Evolutionary conservation across 2,113 vertebrate species (phyloP).

Genomic region (Motacilla tschutschensis): DNA sequence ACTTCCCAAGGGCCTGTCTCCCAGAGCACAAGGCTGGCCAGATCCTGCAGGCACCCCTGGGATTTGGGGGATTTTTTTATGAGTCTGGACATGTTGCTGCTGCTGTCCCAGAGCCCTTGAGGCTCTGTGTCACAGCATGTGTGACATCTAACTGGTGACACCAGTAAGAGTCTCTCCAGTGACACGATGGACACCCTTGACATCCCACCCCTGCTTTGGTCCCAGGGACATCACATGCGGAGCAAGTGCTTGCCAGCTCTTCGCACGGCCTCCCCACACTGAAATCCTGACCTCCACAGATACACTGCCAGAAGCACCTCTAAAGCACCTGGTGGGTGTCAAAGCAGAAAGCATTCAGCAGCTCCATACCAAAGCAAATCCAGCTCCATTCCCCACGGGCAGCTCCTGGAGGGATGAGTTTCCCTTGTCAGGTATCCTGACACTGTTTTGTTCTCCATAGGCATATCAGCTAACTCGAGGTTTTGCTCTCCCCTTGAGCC

Average conservation of each 20-base stretch:
- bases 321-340: neutral
- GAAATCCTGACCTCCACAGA: neutral
- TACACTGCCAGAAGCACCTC: neutral
- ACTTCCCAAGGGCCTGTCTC: neutral
- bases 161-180: neutral
- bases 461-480: accelerated
- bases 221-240: accelerated
- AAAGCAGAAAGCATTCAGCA: neutral
- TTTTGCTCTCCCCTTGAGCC: neutral
- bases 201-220: neutral
- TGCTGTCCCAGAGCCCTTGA: neutral
- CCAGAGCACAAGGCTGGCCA: neutral
- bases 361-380: neutral
- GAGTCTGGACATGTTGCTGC: neutral
- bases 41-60: neutral
- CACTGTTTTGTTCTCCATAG: neutral
- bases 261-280: accelerated
- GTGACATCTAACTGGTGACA: neutral
- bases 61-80: neutral
- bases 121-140: neutral
- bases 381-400: accelerated
- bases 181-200: neutral
- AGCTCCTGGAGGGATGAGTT: neutral
- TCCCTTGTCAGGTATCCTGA: neutral
- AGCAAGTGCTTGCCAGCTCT: neutral